phyloP scores from a whole-genome alignment of 2,113 vertebrate genomes.

The Drymodes brunneopygia region DNA sequence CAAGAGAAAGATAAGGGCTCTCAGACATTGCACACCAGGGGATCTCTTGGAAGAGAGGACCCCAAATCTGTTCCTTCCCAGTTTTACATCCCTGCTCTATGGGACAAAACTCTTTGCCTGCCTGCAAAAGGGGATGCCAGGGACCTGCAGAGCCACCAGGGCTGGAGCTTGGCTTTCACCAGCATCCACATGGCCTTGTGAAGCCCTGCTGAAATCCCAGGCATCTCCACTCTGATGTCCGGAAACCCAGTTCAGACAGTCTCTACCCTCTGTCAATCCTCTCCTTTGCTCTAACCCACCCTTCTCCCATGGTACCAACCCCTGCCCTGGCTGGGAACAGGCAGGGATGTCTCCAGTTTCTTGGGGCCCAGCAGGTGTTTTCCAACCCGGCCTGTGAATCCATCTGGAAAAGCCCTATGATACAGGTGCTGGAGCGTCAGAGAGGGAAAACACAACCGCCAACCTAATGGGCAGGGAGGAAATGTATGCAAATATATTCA shows the following conservation, averaged over 20 bases:
- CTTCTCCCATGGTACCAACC: accelerated
- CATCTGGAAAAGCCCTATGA: background rate
- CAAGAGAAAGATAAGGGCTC: background rate
- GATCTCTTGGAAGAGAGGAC: background rate
- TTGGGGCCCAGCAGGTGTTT: background rate
- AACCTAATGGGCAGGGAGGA: constrained; percentile 52
- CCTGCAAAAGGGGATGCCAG: background rate
- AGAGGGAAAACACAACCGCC: constrained; percentile 28
- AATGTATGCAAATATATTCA: constrained; percentile 61
- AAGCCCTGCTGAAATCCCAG: background rate
- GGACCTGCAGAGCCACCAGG: background rate
- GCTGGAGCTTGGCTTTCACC: background rate
- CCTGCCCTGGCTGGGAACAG: background rate
- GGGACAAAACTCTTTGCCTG: background rate
- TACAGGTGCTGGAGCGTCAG: constrained; percentile 15
- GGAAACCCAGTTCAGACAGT: background rate
- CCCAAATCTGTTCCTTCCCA: background rate
- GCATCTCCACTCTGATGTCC: accelerated
- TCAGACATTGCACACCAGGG: background rate
- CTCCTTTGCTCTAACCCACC: background rate
- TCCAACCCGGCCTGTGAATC: background rate
- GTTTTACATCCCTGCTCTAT: background rate
- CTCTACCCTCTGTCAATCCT: accelerated
- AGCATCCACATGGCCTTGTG: accelerated
- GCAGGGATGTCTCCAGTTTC: background rate